Evolutionary conservation across 2,888 invertebrate species (phyloP).

Genomic region (Caenorhabditis sp.): DNA sequence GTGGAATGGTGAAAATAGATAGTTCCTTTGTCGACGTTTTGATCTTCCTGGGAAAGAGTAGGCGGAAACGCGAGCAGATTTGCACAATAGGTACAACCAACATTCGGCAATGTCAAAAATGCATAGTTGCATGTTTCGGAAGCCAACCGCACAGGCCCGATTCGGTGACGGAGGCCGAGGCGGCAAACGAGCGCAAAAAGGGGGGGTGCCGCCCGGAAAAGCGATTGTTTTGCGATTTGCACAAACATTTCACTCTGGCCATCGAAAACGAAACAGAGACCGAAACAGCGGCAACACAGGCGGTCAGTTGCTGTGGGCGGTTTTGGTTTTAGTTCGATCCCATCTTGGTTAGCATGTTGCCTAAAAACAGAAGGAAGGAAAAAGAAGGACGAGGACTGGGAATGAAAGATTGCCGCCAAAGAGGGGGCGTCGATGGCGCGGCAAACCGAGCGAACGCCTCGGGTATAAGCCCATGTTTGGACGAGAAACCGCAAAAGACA

Average conservation of each 20-base stretch:
- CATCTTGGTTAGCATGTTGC: constrained; percentile 15
- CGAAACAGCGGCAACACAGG: not conserved
- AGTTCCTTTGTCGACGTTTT: constrained; percentile 36
- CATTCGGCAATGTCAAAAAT: constrained; percentile 51
- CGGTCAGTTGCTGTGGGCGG: constrained; percentile 32
- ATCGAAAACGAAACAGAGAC: not conserved
- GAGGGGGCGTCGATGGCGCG: constrained; percentile 11
- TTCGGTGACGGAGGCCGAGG: constrained; percentile 38
- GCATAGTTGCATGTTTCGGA: constrained; percentile 61
- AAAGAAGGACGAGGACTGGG: not conserved
- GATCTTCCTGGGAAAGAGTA: constrained; percentile 21
- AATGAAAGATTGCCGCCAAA: constrained; percentile 36
- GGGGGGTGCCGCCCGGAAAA: constrained; percentile 45
- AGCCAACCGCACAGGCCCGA: constrained; percentile 46
- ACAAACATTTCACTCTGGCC: constrained; percentile 45
- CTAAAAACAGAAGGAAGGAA: constrained; percentile 30
- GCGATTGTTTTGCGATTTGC: constrained; percentile 61
- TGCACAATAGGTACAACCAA: constrained; percentile 58
- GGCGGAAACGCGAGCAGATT: constrained; percentile 37
- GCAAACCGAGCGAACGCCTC: constrained; percentile 22
- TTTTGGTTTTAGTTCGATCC: constrained; percentile 30
- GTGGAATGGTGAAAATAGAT: constrained; percentile 14
- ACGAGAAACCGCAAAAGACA: constrained; percentile 4
- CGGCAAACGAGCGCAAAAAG: constrained; percentile 49
- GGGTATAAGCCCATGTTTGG: constrained; percentile 44